Evolutionary conservation across 2,797 vertebrate species (phyloP).

Genomic region (Leucoraja ocellata): DNA sequence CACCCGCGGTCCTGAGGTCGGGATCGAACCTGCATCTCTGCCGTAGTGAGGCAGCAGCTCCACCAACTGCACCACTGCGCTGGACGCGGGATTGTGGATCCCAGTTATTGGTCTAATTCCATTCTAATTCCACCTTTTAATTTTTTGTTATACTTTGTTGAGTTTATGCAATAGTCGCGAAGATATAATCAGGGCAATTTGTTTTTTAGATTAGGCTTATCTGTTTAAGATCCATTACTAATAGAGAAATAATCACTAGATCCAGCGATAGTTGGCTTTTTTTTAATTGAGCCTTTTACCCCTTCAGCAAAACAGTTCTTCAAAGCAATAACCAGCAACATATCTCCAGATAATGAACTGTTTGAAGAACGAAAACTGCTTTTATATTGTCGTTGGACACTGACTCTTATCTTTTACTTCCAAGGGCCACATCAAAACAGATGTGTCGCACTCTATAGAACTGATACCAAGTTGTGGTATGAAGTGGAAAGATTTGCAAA

Average conservation of each 20-base stretch:
- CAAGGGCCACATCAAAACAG: background rate
- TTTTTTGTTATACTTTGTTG: background rate
- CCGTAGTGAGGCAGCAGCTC: too few species aligned
- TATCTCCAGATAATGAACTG: background rate
- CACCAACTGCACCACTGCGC: too few species aligned
- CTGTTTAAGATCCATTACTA: background rate
- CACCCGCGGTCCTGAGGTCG: too few species aligned
- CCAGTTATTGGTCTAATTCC: too few species aligned
- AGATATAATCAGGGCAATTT: background rate
- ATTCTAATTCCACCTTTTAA: too few species aligned
- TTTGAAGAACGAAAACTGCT: background rate
- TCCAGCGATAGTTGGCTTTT: background rate
- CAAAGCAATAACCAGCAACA: background rate
- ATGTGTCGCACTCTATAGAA: background rate
- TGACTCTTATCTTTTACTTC: background rate
- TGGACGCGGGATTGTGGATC: too few species aligned
- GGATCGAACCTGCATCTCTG: too few species aligned
- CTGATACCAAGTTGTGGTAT: background rate
- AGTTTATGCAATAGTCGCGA: background rate
- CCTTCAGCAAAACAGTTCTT: background rate
- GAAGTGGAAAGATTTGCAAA: background rate
- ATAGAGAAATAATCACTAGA: background rate
- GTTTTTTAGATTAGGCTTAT: background rate
- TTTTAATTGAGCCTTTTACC: background rate
- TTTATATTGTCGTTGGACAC: background rate